Evolutionary conservation across 2,797 vertebrate genomes (phyloP), one percentile per base, ranked within the genome.

Genomic region (Girardinus metallicus): DNA sequence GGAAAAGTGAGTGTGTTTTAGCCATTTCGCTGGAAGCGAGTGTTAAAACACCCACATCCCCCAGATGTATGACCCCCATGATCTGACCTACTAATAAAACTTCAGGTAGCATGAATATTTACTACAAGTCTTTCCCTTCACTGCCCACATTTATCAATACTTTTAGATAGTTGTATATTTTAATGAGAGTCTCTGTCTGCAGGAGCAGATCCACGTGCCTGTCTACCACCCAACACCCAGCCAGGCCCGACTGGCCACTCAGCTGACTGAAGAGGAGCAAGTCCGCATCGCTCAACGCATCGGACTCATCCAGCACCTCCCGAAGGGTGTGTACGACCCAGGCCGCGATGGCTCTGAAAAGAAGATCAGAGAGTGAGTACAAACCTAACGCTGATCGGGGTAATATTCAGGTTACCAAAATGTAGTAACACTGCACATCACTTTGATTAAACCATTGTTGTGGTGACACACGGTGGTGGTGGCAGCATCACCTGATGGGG

Each of bases 211-310:
- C 71, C 92, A 96, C n/a, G 94, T 97, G 82, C 97, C 96, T 0
- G 91, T 97, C 77, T 97, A 97, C 84, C 97, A 97, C 84, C 97
- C 96, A 2, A 97, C 96, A 0, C 97, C 97, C 60, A 96, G 96
- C 84, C 97, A 97, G 89, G 89, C 96, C 23, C 93, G 96, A 2
- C 91, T 97, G 84, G 97, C 97, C 85, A 96, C 96, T 5, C 97
- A 97, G 94, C 92, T 97, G 89, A 97, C 97, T 0, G 97, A 97
- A 84, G 97, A 97, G 81, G 97, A 97, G 87, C 97, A 97, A 92
- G 88, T 97, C 62, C 96, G 96, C 75, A 97, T 97, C 1, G 97
- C 97, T 49, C 96, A 97, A 89, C 94, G 96, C 15, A 97, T 97
- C 3, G 97, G 97, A 41, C 96, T 97, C 85, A 97, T 97, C 89